Evolutionary conservation across 2,888 invertebrate genomes (phyloP).

Genomic region (Geotrupes spiniger): DNA sequence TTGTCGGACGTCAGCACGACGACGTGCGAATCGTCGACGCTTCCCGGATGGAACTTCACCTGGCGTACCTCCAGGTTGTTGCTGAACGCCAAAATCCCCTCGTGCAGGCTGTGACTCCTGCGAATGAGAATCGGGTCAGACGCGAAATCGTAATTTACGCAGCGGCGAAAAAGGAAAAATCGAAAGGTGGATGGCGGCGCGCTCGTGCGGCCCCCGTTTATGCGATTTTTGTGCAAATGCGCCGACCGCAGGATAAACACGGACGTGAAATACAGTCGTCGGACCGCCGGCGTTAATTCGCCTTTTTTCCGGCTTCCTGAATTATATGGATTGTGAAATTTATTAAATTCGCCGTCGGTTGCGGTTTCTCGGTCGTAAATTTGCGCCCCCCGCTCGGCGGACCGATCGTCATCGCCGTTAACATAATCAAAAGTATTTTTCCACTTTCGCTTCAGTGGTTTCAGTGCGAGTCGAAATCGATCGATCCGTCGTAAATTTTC

Average conservation of each 20-base stretch:
- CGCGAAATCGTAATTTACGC: not conserved
- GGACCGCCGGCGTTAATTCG: conserved; percentile 1
- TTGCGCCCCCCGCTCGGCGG: too few relatives aligned
- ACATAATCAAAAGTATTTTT: too few relatives aligned
- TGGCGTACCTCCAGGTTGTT: conserved; percentile 69
- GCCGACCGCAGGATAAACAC: conserved; percentile 1
- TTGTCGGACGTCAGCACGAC: conserved; percentile 83
- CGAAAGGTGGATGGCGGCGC: not conserved
- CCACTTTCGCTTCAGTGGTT: too few relatives aligned
- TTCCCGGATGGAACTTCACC: conserved; percentile 85
- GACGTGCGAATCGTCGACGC: conserved; percentile 70
- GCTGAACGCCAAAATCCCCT: conserved; percentile 66
- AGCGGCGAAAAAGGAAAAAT: not conserved
- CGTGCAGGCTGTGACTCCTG: conserved; percentile 74
- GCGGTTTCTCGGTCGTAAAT: conserved; percentile 4
- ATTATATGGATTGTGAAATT: conserved; percentile 7
- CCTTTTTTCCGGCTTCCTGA: conserved; percentile 2
- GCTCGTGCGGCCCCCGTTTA: not conserved
- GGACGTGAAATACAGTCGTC: conserved; percentile 3
- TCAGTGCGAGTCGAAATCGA: too few relatives aligned
- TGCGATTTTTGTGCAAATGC: conserved; percentile 4
- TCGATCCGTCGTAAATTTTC: too few relatives aligned
- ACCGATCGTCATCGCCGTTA: too few relatives aligned
- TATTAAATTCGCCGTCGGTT: conserved; percentile 1
- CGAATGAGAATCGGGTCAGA: conserved; percentile 41